Base-by-base conservation (phyloP, 1,140 invertebrate species). In the Caerostris extrusa region DNA sequence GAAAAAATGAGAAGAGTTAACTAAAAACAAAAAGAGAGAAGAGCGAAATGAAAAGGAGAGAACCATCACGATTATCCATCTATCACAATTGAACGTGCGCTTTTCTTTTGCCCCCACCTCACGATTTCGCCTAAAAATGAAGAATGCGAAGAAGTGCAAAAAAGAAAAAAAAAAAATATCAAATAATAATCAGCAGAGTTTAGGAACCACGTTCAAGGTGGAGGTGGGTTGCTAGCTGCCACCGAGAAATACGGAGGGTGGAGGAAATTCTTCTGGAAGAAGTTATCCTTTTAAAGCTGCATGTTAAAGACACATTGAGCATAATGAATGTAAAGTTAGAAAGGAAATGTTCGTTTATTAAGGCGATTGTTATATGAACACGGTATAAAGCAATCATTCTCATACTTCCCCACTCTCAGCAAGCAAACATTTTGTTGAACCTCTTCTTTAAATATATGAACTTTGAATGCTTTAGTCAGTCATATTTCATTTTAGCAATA, bases 1-100 rank as follows among this genome's bases (percentile, higher is more conserved):
- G 34, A 10, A 77, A 34, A 77, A 10, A 77, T 53, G n/a, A 19
- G 67, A 77, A 77, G 34, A 77, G 3, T 34, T 34, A 34, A 34
- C 34, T 34, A 53, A 12, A 77, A 77, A 53, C 8, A 77, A 34
- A 77, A 77, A 50, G 12, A 77, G 19, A 34, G 34, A 85, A 55
- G 56, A 85, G 55, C 17, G 82, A 85, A 57, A 85, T 85, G 56
- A 19, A 85, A 58, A 85, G 82, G 55, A 85, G 19, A 85, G 55
- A 85, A 85, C n/a, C 34, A 58, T 85, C 82, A 85, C 82, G 82
- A 85, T 85, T 57, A 57, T 53, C 82, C 82, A 85, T 85, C 82
- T 85, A 85, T 85, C 82, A 85, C 53, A 85, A 57, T 17, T 7
- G 56, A 85, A n/a, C 82, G 82, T 85, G 82, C 82, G 14, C 17